Conservation (phyloP, 2,888 invertebrate species). For the Trichogramma evanescens region DNA sequence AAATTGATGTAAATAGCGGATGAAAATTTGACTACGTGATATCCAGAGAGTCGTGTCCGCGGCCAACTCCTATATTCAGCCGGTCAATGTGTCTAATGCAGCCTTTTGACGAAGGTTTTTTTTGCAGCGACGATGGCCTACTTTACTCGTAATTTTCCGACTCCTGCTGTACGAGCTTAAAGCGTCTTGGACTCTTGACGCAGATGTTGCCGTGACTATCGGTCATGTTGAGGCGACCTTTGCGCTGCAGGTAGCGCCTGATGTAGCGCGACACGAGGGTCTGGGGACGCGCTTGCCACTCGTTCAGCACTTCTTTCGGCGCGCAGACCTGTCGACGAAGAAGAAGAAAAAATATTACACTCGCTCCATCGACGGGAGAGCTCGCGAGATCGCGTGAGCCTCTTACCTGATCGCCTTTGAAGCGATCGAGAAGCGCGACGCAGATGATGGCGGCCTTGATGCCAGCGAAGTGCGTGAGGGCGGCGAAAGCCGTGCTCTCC, state of each 20-base stretch:
- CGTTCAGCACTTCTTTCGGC: constrained; percentile 80
- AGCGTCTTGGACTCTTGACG: constrained; percentile 78
- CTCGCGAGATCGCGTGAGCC: no score
- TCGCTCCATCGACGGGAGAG: neutral
- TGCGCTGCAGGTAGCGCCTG: constrained; percentile 71
- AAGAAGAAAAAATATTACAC: neutral
- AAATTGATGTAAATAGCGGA: no score
- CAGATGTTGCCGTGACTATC: constrained; percentile 73
- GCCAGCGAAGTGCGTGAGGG: constrained; percentile 87
- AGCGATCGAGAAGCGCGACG: constrained; percentile 83
- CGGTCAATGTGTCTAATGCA: no score
- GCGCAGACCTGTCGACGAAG: constrained; percentile 60
- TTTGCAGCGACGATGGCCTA: neutral
- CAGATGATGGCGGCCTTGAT: constrained; percentile 91
- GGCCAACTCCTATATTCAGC: no score
- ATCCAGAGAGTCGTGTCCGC: no score
- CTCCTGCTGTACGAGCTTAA: constrained; percentile 84
- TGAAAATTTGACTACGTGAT: no score
- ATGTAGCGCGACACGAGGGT: constrained; percentile 76
- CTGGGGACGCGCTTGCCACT: constrained; percentile 87
- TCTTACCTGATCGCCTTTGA: constrained; percentile 86
- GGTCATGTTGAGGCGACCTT: constrained; percentile 62
- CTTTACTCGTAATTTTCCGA: constrained; percentile 83
- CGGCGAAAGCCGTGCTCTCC: constrained; percentile 91
- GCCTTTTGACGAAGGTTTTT: no score